These are phyloP conservation scores for Caenorhabditis macrosperma DNA, from an alignment of 2,888 invertebrate genomes.

Conservation along the genomic window DNA sequence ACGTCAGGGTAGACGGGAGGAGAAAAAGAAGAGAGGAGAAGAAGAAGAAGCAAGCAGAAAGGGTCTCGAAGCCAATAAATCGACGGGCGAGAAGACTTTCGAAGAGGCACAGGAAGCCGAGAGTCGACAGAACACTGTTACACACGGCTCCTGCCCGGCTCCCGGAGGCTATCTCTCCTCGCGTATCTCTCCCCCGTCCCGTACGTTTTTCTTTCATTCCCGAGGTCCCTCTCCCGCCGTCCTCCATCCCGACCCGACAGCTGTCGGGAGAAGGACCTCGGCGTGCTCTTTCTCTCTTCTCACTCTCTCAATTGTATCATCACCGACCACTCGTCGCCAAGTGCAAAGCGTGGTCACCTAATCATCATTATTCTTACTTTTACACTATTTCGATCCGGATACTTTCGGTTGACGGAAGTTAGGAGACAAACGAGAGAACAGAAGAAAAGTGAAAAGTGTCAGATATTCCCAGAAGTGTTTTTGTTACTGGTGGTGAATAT, in stretches of 20 bases:
- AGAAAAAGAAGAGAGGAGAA: constrained; percentile 12
- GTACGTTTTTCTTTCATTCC: constrained; percentile 54
- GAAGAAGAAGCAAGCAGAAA: constrained; percentile 21
- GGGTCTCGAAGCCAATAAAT: constrained; percentile 58
- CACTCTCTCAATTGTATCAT: constrained; percentile 28
- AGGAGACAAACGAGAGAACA: background rate
- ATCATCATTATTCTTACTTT: constrained; percentile 49
- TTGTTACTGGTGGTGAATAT: too few species aligned
- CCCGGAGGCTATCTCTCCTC: constrained; percentile 29
- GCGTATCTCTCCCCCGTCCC: background rate
- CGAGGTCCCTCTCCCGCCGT: constrained; percentile 27
- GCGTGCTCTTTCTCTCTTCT: constrained; percentile 29
- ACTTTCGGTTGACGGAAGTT: background rate
- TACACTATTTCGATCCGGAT: background rate
- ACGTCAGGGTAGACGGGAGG: constrained; percentile 13
- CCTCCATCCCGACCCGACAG: constrained; percentile 41
- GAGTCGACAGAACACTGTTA: constrained; percentile 62
- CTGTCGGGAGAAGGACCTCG: constrained; percentile 12
- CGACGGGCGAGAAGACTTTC: constrained; percentile 19
- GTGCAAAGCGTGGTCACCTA: constrained; percentile 61
- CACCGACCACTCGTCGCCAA: constrained; percentile 30
- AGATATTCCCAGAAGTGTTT: too few species aligned
- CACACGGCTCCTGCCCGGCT: constrained; percentile 53
- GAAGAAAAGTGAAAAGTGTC: too few species aligned
- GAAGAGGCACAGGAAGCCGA: background rate